Evolutionary conservation across 2,113 vertebrate species (phyloP).

Genomic region (Erinaceus europaeus): DNA sequence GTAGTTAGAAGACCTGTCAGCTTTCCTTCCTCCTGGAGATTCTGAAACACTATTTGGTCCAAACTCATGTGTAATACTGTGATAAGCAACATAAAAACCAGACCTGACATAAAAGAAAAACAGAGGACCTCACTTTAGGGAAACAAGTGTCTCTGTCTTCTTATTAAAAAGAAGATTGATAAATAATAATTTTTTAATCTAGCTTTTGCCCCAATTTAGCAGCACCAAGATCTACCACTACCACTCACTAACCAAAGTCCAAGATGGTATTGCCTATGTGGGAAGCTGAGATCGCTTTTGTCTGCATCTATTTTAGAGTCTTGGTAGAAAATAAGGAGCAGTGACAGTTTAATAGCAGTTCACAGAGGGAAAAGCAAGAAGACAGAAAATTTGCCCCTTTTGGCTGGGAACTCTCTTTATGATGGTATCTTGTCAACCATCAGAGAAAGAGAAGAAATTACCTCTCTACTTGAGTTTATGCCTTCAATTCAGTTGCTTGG

Average conservation of each 20-base stretch:
- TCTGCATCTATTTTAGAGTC: neutral
- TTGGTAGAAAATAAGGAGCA: neutral
- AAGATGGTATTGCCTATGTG: neutral
- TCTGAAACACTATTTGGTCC: neutral
- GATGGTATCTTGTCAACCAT: neutral
- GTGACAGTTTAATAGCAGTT: neutral
- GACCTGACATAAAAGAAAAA: neutral
- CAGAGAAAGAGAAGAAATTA: neutral
- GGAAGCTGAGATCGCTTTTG: neutral
- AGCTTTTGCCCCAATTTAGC: neutral
- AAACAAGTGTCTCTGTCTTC: neutral
- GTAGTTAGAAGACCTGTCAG: neutral
- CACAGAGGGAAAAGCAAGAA: neutral
- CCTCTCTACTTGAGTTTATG: neutral
- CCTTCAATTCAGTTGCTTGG: neutral
- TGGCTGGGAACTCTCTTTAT: neutral
- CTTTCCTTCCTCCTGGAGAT: neutral
- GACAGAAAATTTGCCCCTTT: neutral
- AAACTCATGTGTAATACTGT: neutral
- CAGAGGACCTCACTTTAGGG: neutral
- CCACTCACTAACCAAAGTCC: neutral
- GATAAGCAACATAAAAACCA: conserved; percentile 14
- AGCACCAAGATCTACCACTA: neutral
- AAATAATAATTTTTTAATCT: conserved; percentile 28
- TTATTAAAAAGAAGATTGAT: neutral